Percentiles rank a stretch among this genome's conserved stretches.
Evolutionary conservation across 2,797 vertebrate genomes (phyloP).

Genomic region (Halcyon leucocephala): DNA sequence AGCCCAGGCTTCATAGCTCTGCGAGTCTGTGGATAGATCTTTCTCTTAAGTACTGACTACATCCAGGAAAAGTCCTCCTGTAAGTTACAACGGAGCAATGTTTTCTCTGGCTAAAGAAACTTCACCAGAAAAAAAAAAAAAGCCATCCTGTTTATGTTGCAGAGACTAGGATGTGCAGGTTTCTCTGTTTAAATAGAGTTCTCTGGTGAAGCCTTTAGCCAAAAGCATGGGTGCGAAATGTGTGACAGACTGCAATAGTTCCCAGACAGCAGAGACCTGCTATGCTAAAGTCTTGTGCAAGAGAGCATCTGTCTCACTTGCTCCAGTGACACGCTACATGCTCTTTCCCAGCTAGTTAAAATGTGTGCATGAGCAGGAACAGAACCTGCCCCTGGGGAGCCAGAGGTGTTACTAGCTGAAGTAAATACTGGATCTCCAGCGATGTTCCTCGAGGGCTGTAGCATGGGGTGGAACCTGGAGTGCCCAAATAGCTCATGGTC

Average conservation of each 20-base stretch:
- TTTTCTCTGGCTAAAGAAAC: not conserved
- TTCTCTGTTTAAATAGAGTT: not conserved
- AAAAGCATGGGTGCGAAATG: not conserved
- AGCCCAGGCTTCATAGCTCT: not conserved
- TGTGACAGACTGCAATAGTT: not conserved
- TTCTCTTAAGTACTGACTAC: not conserved
- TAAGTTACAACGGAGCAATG: not conserved
- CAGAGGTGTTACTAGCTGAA: not conserved
- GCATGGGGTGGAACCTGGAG: not conserved
- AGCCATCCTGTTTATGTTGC: not conserved
- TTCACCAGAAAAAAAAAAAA: not conserved
- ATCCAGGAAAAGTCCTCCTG: not conserved
- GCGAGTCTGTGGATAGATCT: accelerated
- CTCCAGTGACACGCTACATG: not conserved
- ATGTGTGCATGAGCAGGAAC: not conserved
- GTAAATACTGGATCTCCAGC: not conserved
- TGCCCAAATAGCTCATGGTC: not conserved
- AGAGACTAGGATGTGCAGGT: not conserved
- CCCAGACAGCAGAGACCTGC: not conserved
- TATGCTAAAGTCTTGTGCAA: not conserved
- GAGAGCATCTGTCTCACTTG: not conserved
- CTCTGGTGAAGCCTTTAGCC: not conserved
- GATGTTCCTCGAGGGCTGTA: not conserved
- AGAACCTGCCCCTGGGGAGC: not conserved
- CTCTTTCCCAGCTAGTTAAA: not conserved